Conservation (phyloP, 2,888 invertebrate genomes). For the Agrochola lychnidis region DNA sequence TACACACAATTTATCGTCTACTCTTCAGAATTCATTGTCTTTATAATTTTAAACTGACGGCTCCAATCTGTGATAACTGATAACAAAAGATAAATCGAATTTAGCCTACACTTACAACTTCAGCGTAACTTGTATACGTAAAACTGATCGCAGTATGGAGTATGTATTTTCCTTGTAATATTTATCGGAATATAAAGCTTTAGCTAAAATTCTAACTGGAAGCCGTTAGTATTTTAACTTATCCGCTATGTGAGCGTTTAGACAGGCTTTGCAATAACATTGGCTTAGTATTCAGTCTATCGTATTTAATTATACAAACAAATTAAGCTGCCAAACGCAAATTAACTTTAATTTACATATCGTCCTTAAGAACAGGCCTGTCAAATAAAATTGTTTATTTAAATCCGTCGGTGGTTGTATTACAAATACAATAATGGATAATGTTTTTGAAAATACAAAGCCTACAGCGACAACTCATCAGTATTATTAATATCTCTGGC, state of each 20-base stretch:
- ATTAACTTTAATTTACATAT: slow-evolving; percentile 51
- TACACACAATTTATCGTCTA: slow-evolving; percentile 64
- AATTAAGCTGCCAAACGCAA: slow-evolving; percentile 51
- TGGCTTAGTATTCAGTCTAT: slow-evolving; percentile 31
- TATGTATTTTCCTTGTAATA: slow-evolving; percentile 29
- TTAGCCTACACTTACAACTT: slow-evolving; percentile 5
- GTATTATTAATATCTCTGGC: slow-evolving; percentile 31
- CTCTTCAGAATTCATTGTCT: slow-evolving; percentile 43
- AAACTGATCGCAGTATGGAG: neutral
- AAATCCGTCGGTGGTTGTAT: slow-evolving; percentile 14
- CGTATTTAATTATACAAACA: slow-evolving; percentile 41
- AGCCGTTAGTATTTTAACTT: slow-evolving; percentile 29
- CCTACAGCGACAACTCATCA: slow-evolving; percentile 1
- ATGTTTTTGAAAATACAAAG: slow-evolving; percentile 1
- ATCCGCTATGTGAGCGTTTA: slow-evolving; percentile 2
- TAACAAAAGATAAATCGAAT: slow-evolving; percentile 23
- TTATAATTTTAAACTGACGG: slow-evolving; percentile 10
- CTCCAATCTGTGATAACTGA: slow-evolving; percentile 4
- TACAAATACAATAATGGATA: slow-evolving; percentile 15
- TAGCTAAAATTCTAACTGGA: slow-evolving; percentile 10
- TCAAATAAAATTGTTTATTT: slow-evolving; percentile 47
- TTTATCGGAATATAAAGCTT: slow-evolving; percentile 19
- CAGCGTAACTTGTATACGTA: neutral
- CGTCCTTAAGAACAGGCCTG: slow-evolving; percentile 33
- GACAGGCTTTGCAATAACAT: slow-evolving; percentile 19